Conservation (phyloP, 2,797 vertebrate species). For the Manis pentadactyla region DNA sequence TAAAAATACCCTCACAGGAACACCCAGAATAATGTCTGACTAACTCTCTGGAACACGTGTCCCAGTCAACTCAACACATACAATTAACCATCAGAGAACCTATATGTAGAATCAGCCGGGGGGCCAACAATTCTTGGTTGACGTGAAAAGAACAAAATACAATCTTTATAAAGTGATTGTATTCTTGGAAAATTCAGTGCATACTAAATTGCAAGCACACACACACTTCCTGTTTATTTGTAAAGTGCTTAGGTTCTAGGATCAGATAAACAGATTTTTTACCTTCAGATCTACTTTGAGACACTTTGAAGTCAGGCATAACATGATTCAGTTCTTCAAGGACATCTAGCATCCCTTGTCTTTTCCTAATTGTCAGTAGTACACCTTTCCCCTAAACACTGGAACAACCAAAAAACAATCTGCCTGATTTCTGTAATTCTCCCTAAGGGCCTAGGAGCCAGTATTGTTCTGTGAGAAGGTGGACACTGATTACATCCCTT, state of each 20-base stretch:
- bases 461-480: not conserved
- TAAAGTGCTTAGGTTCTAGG: not conserved
- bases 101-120: not conserved
- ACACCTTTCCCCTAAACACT: not conserved
- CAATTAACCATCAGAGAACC: not conserved
- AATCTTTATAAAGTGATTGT: not conserved
- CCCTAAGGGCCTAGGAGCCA: no score
- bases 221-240: not conserved
- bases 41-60: not conserved
- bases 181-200: not conserved
- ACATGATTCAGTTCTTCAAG: not conserved
- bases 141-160: not conserved
- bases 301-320: not conserved
- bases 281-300: not conserved
- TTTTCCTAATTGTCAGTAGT: not conserved
- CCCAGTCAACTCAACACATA: not conserved
- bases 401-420: not conserved
- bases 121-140: not conserved
- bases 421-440: not conserved
- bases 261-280: not conserved
- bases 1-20: not conserved
- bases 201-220: not conserved
- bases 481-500: not conserved
- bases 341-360: not conserved
- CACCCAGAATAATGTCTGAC: not conserved